Evolutionary conservation across 2,113 vertebrate species (phyloP).

Genomic region (Kobus ellipsiprymnus): DNA sequence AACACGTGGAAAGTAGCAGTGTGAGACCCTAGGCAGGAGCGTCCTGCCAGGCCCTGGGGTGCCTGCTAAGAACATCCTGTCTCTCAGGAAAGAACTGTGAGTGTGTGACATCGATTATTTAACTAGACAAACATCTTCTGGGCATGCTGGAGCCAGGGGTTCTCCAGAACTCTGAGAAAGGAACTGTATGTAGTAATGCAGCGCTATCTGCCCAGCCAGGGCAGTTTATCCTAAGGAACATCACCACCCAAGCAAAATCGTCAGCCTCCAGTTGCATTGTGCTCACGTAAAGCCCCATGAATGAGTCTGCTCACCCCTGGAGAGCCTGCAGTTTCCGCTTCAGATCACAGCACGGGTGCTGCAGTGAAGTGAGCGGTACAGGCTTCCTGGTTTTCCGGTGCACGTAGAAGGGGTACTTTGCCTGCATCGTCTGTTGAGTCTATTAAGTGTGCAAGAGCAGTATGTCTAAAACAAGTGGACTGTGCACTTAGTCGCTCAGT

Average conservation of each 20-base stretch:
- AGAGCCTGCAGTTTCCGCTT: background rate
- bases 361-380: background rate
- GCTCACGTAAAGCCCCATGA: background rate
- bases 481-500: accelerated
- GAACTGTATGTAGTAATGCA: background rate
- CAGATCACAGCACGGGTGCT: background rate
- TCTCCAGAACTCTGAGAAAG: background rate
- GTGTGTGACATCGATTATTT: background rate
- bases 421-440: accelerated
- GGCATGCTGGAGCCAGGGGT: background rate
- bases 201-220: background rate
- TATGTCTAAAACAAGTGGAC: background rate
- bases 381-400: background rate
- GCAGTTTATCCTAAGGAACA: background rate
- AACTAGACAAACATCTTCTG: background rate
- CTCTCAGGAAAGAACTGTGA: background rate
- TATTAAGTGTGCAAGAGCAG: background rate
- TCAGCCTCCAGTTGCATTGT: background rate
- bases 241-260: background rate
- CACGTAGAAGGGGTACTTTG: accelerated
- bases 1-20: background rate
- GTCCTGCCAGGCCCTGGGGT: background rate
- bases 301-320: background rate
- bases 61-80: background rate
- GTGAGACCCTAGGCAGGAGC: background rate